Evolutionary conservation across 2,797 vertebrate species (phyloP), one percentile per base, ranked within the genome.

Genomic region (Macropodus opercularis): DNA sequence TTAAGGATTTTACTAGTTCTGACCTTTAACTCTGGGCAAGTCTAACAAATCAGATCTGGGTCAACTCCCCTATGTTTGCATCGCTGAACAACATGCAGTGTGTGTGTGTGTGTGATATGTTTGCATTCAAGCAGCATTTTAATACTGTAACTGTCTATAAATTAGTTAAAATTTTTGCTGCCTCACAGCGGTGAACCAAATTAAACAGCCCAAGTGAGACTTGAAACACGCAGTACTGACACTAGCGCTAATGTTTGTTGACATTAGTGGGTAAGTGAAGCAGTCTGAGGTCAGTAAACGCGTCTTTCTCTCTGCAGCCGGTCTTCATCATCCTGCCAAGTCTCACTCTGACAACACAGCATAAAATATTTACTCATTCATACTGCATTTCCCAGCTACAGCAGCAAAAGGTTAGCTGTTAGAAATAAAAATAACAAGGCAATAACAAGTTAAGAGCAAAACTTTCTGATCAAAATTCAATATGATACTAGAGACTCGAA

Each of bases 341-440:
- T 58, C 63, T 60, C 46, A 46, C 54, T 57, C 70, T 63, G 59
- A 55, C 66, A 73, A 62, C 27, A 67, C 36, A 36, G 39, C 53
- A 49, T 46, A 46, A 67, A 75, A 62, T 61, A 69, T 66, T 50
- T 27, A 55, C 29, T 46, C 24, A 59, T 50, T n/a, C 36, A 48
- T 39, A 19, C 50, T 63, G 52, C 63, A 63, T 1, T 27, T 24
- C 63, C 42, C 40, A 57, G 27, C 38, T 42, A 17, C 24, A 49
- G 40, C 1, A 40, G 22, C 34, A 49, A 48, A 60, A 32, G 3
- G 13, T 54, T 9, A 43, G 11, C 9, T 27, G 9, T 38, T 38
- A 17, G n/a, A 18, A 38, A 36, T 5, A n/a, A 6, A 15, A 6
- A 6, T 3, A 6, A 36, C 7, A 8, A 17, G n/a, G n/a, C n/a